Conservation (phyloP, 2,888 invertebrate genomes). For the Branchellion lobata region DNA sequence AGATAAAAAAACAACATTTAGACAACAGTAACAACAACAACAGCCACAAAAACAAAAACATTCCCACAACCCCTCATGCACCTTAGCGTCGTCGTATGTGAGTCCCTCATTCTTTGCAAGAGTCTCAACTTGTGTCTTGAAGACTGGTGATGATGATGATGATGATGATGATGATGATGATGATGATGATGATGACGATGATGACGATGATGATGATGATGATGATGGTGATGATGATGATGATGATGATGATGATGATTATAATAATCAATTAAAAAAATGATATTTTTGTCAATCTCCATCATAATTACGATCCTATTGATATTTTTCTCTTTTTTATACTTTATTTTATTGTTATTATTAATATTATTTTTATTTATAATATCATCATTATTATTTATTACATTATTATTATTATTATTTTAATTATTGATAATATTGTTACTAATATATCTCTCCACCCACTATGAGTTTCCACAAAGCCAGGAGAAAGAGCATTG, state of each 20-base stretch:
- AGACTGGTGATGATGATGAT: background rate
- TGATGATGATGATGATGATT: conserved; percentile 13
- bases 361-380: background rate
- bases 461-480: too few species aligned
- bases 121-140: background rate
- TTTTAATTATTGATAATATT: background rate
- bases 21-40: too few species aligned
- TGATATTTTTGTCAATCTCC: background rate
- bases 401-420: background rate
- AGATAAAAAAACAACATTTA: too few species aligned
- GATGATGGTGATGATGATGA: conserved; percentile 27
- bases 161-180: conserved; percentile 27
- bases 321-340: background rate
- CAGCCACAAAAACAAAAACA: too few species aligned
- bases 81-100: too few species aligned
- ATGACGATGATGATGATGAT: conserved; percentile 1
- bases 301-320: background rate
- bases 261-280: background rate
- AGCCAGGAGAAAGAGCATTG: too few species aligned
- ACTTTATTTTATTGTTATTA: background rate
- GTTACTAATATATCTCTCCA: background rate
- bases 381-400: background rate
- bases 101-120: background rate
- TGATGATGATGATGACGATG: conserved; percentile 13
- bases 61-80: too few species aligned